Evolutionary conservation across 2,888 invertebrate genomes (phyloP), one percentile per base, ranked within the genome.

Genomic region (Erebia epiphron): DNA sequence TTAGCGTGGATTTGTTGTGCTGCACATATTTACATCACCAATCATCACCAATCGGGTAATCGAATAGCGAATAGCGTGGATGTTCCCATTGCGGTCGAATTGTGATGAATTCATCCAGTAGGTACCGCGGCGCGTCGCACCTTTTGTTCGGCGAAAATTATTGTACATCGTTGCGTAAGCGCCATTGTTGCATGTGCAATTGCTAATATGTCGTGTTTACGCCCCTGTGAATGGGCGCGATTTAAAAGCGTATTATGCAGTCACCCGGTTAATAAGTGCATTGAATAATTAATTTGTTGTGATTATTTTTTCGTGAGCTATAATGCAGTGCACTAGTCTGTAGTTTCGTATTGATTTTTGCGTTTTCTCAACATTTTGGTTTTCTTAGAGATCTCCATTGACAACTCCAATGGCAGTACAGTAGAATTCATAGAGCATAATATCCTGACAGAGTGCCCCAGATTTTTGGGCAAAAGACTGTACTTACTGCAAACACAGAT

Each of bases 81-180:
- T 85, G 84, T 83, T 83, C 85, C 82, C 83, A 85, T 84, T 87
- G 84, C 81, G 78, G 83, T 84, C 84, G 82, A 85, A 86, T 85
- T 85, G 86, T 85, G 85, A 85, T 86, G 86, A 85, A 86, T 86
- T 84, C 84, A 73, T 71, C 82, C 85, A 86, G 86, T n/a, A n/a
- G n/a, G n/a, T 86, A 86, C 83, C 83, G 76, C 80, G 81, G 83
- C 84, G 83, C 79, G 78, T 79, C 80, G 83, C 79, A 86, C 83
- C 88, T 87, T 88, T 90, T 89, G 88, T 89, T 84, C 82, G 79
- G 81, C 78, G 78, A 67, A 87, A 86, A 88, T 90, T 85, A 84
- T 86, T 81, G 79, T 80, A 72, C 21, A 73, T 63, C 68, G 79
- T 89, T 89, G 80, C 81, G 83, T 80, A 86, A 86, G 73, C 74